Percentiles rank a stretch among this genome's conserved stretches.
phyloP scores from a whole-genome alignment of 1,140 invertebrate genomes.

The Drosophila tani region DNA sequence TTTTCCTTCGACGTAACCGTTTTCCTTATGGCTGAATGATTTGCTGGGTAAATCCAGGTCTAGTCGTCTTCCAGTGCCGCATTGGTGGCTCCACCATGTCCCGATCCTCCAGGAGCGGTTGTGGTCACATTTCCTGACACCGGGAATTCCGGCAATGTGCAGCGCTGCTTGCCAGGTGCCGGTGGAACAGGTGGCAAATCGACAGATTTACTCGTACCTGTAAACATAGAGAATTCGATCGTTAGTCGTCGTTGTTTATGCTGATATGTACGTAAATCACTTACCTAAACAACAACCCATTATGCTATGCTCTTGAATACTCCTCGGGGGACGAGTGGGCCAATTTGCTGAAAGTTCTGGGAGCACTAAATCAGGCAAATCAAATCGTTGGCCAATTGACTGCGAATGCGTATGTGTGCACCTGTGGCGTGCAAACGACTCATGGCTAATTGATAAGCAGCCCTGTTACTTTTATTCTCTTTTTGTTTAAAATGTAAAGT shows the following conservation, averaged over 20 bases:
- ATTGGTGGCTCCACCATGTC: constrained; percentile 50
- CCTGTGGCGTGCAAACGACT: constrained; percentile 59
- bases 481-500: constrained; percentile 76
- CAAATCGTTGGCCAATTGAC: constrained; percentile 73
- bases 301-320: constrained; percentile 33
- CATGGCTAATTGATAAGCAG: constrained; percentile 67
- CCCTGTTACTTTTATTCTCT: constrained; percentile 65
- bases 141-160: constrained; percentile 64
- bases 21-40: neutral
- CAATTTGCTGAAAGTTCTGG: constrained; percentile 56
- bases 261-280: constrained; percentile 24
- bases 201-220: constrained; percentile 72
- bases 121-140: constrained; percentile 25
- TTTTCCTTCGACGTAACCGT: constrained; percentile 31
- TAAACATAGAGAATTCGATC: constrained; percentile 14
- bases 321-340: constrained; percentile 23
- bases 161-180: constrained; percentile 49
- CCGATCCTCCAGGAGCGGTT: constrained; percentile 20
- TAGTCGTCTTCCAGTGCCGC: constrained; percentile 62
- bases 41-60: neutral
- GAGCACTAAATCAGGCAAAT: constrained; percentile 73
- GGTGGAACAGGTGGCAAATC: constrained; percentile 72
- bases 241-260: constrained; percentile 12
- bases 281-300: constrained; percentile 79
- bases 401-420: constrained; percentile 46